These are phyloP conservation scores for Sciaenops ocellatus DNA, from an alignment of 2,797 vertebrate genomes.

Conservation along the genomic window DNA sequence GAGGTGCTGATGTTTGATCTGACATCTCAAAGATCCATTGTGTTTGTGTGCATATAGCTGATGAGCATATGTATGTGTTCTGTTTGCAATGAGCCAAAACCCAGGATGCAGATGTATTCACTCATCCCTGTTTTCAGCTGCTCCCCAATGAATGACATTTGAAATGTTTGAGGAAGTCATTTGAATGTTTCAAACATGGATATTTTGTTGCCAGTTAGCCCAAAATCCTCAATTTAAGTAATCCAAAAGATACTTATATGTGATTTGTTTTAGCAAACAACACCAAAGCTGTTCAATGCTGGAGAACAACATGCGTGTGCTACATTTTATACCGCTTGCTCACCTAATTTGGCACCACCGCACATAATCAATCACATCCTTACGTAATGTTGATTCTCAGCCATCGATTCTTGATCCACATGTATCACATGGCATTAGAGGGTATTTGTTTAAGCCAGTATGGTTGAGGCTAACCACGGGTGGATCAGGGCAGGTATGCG, in stretches of 20 bases:
- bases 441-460: slow-evolving; percentile 30
- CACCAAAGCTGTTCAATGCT: not conserved
- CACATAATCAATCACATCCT: slow-evolving; percentile 32
- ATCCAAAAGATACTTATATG: slow-evolving; percentile 27
- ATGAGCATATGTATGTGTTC: not conserved
- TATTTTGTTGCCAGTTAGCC: slow-evolving; percentile 1
- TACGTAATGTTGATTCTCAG: slow-evolving; percentile 26
- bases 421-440: slow-evolving; percentile 35
- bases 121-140: not conserved
- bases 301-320: too few species aligned
- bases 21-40: slow-evolving; percentile 5
- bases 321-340: slow-evolving; percentile 2
- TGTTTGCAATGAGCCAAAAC: slow-evolving; percentile 20
- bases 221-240: not conserved
- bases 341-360: not conserved
- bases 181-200: slow-evolving; percentile 16
- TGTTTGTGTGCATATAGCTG: not conserved
- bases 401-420: slow-evolving; percentile 29
- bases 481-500: slow-evolving; percentile 18
- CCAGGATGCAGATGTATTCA: slow-evolving; percentile 25
- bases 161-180: slow-evolving; percentile 20
- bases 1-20: slow-evolving; percentile 15
- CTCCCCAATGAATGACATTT: slow-evolving; percentile 15
- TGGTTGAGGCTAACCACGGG: slow-evolving; percentile 11
- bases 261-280: slow-evolving; percentile 1